Conservation (phyloP, 2,888 invertebrate species). For the Alviniconcha strummeri region DNA sequence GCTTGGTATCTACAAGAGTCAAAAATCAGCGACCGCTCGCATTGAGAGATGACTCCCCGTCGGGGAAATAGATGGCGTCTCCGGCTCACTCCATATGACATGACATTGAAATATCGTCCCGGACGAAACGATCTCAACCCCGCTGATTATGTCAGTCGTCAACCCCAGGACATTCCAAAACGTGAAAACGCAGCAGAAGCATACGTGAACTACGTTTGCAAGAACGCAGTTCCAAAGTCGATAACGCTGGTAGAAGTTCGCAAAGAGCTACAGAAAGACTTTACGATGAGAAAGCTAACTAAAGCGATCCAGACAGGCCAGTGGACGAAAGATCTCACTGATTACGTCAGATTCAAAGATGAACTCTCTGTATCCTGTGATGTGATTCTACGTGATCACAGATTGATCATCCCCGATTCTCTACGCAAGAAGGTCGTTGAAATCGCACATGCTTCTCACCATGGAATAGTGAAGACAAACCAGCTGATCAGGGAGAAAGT, state of each 20-base stretch:
- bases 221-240: conserved; percentile 43
- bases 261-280: conserved; percentile 33
- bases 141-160: conserved; percentile 35
- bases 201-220: conserved; percentile 37
- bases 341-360: conserved; percentile 31
- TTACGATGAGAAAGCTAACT: conserved; percentile 34
- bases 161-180: conserved; percentile 38
- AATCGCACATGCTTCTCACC: conserved; percentile 50
- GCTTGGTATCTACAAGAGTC: conserved; percentile 29
- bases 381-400: conserved; percentile 25
- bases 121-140: conserved; percentile 44
- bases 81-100: conserved; percentile 44
- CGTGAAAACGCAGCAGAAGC: conserved; percentile 41
- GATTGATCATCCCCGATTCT: conserved; percentile 44
- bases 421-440: conserved; percentile 42
- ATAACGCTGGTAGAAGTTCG: conserved; percentile 42
- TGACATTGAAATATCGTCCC: conserved; percentile 41
- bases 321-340: conserved; percentile 30
- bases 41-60: no score
- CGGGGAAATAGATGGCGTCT: no score
- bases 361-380: conserved; percentile 27
- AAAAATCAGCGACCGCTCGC: conserved; percentile 48
- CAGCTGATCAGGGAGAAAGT: conserved; percentile 49
- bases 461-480: conserved; percentile 48
- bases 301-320: conserved; percentile 36